A percentile compares a stretch with the other conserved stretches of the same genome.
Conservation (phyloP, 2,888 invertebrate species). For the Notocelia uddmanniana region DNA sequence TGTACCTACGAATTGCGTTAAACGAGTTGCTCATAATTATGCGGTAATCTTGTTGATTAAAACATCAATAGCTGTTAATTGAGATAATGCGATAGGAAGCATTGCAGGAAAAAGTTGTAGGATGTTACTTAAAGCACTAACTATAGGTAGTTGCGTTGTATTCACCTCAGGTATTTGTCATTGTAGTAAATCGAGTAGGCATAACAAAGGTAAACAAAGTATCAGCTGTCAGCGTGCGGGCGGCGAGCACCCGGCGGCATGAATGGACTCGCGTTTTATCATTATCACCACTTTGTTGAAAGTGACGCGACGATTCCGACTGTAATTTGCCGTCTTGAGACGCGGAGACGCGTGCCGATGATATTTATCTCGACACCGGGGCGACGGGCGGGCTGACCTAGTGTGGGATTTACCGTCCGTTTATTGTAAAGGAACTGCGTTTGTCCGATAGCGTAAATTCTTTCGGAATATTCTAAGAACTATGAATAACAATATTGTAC, state of each 20-base stretch:
- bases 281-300: constrained; percentile 76
- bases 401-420: constrained; percentile 38
- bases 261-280: constrained; percentile 74
- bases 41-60: constrained; percentile 4
- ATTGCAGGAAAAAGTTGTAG: neutral
- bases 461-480: neutral
- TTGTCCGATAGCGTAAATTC: constrained; percentile 5
- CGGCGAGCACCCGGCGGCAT: constrained; percentile 51
- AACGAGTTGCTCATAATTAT: constrained; percentile 4
- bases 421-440: neutral
- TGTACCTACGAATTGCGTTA: neutral
- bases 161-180: constrained; percentile 33
- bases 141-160: constrained; percentile 6
- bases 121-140: neutral
- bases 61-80: neutral
- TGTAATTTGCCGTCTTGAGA: constrained; percentile 70
- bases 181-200: constrained; percentile 43
- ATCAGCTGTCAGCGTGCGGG: constrained; percentile 43
- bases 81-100: neutral
- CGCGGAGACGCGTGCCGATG: constrained; percentile 37
- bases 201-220: constrained; percentile 46
- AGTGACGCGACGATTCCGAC: constrained; percentile 68
- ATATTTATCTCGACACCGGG: constrained; percentile 38
- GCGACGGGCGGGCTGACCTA: constrained; percentile 32
- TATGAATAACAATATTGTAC: neutral